These are phyloP conservation scores for Phalangium opilio DNA, from an alignment of 2,888 invertebrate species.

Conservation along the genomic window DNA sequence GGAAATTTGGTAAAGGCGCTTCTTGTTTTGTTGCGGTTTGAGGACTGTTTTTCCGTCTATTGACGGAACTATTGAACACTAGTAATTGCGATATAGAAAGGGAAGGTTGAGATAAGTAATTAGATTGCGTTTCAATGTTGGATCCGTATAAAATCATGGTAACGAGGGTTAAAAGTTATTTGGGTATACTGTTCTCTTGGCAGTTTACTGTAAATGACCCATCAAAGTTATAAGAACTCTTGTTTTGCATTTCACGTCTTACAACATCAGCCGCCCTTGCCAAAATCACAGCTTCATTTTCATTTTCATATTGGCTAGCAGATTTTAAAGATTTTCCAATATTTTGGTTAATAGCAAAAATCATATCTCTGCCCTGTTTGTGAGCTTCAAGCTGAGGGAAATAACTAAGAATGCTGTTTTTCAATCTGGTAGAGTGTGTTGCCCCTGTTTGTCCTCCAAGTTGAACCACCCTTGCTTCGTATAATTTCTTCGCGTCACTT, in stretches of 20 bases:
- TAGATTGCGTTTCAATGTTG: background rate
- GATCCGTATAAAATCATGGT: background rate
- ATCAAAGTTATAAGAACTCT: background rate
- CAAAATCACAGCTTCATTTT: background rate
- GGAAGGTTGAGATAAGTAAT: background rate
- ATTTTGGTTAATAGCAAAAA: too few species aligned
- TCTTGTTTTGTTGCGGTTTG: background rate
- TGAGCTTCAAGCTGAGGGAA: too few species aligned
- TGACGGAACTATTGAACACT: background rate
- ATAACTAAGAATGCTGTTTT: too few species aligned
- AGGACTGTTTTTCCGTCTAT: background rate
- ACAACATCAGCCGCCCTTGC: background rate
- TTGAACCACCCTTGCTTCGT: too few species aligned
- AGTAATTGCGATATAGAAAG: too few species aligned
- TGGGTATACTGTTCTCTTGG: background rate
- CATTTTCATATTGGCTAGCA: too few species aligned
- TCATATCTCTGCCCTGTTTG: too few species aligned
- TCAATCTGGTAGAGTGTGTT: too few species aligned
- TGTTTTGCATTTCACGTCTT: background rate
- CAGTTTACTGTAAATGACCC: background rate
- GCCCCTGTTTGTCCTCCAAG: too few species aligned
- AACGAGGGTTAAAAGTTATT: background rate
- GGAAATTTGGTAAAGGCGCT: background rate
- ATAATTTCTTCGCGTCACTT: too few species aligned
- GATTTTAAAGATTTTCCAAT: too few species aligned